Evolutionary conservation across 2,888 invertebrate genomes (phyloP).

Genomic region (Pedicia rivosa): DNA sequence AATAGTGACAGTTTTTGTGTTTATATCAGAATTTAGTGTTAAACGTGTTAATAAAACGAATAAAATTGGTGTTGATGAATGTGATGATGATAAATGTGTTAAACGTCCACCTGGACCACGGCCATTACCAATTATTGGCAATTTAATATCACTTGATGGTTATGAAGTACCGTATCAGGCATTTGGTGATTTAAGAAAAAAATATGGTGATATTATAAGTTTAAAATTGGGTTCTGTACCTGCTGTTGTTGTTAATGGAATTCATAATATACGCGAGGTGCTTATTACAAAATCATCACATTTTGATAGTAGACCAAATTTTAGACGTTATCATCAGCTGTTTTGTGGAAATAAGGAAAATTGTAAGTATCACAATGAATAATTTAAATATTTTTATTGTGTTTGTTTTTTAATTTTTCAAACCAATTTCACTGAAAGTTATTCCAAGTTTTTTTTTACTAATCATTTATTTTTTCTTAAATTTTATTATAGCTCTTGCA

Average conservation of each 20-base stretch:
- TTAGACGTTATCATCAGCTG: slow-evolving; percentile 41
- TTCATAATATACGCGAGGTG: slow-evolving; percentile 40
- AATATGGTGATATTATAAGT: slow-evolving; percentile 37
- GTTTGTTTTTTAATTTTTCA: too few species aligned
- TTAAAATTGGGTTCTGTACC: slow-evolving; percentile 37
- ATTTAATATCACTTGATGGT: slow-evolving; percentile 36
- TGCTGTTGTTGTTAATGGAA: slow-evolving; percentile 40
- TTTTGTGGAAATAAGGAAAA: slow-evolving; percentile 49
- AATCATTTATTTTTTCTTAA: not conserved
- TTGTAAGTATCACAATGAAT: slow-evolving; percentile 39
- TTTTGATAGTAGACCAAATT: slow-evolving; percentile 48
- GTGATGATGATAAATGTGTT: slow-evolving; percentile 3
- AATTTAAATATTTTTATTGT: too few species aligned
- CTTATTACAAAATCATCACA: slow-evolving; percentile 38
- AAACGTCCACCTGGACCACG: slow-evolving; percentile 33
- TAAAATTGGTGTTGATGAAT: slow-evolving; percentile 6
- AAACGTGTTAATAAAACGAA: not conserved
- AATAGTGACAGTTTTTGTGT: slow-evolving; percentile 11
- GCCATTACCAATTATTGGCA: slow-evolving; percentile 39
- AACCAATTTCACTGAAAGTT: too few species aligned
- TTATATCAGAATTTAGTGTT: slow-evolving; percentile 5
- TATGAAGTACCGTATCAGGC: slow-evolving; percentile 44
- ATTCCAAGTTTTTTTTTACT: too few species aligned
- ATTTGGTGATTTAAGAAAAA: slow-evolving; percentile 33
- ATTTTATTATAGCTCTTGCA: slow-evolving; percentile 37